phyloP scores from a whole-genome alignment of 1,140 invertebrate genomes.

The Coenobita brevimanus region DNA sequence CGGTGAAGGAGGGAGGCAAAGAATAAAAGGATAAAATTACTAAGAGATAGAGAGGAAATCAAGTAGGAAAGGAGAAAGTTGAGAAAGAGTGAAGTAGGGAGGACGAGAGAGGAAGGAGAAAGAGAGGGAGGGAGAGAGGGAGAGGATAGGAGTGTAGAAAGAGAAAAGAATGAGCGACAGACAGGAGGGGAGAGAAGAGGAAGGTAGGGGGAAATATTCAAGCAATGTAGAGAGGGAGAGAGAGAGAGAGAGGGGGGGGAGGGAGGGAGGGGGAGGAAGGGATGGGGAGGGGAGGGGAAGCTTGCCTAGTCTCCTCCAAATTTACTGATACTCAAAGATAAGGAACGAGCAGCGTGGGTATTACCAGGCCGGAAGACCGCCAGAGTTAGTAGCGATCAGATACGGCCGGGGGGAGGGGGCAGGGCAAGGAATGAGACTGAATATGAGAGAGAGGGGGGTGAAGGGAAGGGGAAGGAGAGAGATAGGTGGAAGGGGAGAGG shows the following conservation, averaged over 20 bases:
- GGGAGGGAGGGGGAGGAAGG: not conserved
- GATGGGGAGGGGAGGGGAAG: not conserved
- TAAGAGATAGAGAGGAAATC: not conserved
- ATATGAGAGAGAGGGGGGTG: not conserved
- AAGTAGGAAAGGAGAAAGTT: not conserved
- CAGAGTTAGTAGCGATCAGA: not conserved
- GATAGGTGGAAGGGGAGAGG: not conserved
- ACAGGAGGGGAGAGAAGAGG: not conserved
- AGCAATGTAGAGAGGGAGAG: not conserved
- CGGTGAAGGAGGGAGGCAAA: not conserved
- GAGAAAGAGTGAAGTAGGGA: not conserved
- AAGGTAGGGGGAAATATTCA: not conserved
- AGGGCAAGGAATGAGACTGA: not conserved
- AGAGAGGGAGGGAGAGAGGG: not conserved
- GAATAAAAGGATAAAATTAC: not conserved
- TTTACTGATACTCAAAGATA: slow-evolving; percentile 29
- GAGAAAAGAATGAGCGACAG: not conserved
- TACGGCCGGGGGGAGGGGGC: not conserved
- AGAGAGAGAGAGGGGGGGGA: not conserved
- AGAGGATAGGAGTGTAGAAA: not conserved
- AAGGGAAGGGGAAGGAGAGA: not conserved
- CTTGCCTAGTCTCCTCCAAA: not conserved
- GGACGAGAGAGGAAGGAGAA: not conserved
- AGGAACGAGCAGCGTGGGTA: slow-evolving; percentile 8
- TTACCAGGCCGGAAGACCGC: not conserved